Conservation (phyloP, 1,140 invertebrate genomes). For the Meloidogyne chitwoodi region DNA sequence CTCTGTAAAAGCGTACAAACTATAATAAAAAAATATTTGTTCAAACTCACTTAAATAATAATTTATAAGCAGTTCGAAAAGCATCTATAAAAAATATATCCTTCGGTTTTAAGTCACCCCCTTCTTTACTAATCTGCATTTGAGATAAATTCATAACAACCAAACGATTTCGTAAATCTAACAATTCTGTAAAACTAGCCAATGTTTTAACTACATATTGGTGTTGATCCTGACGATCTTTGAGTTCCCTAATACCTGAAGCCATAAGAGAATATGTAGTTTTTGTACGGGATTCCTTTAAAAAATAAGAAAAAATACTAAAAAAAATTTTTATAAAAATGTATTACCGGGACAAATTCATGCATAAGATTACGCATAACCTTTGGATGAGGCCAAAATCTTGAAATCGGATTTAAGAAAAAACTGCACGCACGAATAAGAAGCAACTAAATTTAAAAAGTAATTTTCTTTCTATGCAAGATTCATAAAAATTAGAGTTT, state of each 20-base stretch:
- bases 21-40: not conserved
- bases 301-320: not conserved
- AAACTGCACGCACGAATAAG: conserved; percentile 55
- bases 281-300: conserved; percentile 41
- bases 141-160: conserved; percentile 13
- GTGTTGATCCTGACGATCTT: conserved; percentile 47
- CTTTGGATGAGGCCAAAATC: conserved; percentile 56
- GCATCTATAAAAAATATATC: conserved; percentile 25
- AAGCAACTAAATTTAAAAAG: conserved; percentile 34
- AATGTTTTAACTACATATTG: conserved; percentile 54
- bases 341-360: conserved; percentile 51
- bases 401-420: conserved; percentile 53
- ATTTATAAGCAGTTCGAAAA: conserved; percentile 22
- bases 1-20: not conserved
- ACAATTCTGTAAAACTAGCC: conserved; percentile 27
- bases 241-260: conserved; percentile 52
- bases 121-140: not conserved
- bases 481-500: too few species aligned
- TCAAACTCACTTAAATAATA: conserved; percentile 23
- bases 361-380: conserved; percentile 58
- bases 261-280: conserved; percentile 52
- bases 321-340: not conserved
- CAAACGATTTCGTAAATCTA: conserved; percentile 16
- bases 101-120: conserved; percentile 7
- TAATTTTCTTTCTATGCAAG: too few species aligned